Conservation (phyloP, 2,888 invertebrate genomes). For the Acronicta psi region DNA sequence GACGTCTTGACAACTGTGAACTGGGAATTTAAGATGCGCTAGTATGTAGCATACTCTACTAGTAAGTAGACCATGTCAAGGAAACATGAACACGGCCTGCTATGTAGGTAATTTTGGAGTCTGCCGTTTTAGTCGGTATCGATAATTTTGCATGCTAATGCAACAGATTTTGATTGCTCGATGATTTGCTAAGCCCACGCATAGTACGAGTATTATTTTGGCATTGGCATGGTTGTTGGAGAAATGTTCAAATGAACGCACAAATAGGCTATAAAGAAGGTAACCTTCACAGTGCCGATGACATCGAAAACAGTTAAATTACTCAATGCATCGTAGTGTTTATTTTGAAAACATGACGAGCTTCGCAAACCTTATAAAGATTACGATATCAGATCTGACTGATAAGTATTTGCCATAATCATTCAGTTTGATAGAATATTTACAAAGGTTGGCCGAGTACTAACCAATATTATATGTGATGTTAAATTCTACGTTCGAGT, state of each 20-base stretch:
- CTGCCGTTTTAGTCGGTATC: too few species aligned
- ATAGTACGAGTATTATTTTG: slow-evolving; percentile 10
- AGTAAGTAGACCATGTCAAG: too few species aligned
- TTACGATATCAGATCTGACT: slow-evolving; percentile 25
- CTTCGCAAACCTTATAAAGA: slow-evolving; percentile 18
- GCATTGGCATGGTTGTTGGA: slow-evolving; percentile 14
- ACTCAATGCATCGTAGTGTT: slow-evolving; percentile 25
- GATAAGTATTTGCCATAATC: slow-evolving; percentile 37
- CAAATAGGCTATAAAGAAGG: slow-evolving; percentile 28
- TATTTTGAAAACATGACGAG: slow-evolving; percentile 31
- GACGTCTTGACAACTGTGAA: too few species aligned
- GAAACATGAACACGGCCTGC: too few species aligned
- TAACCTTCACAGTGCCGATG: slow-evolving; percentile 25
- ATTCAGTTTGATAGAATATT: slow-evolving; percentile 29
- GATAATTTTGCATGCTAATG: too few species aligned
- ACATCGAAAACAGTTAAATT: slow-evolving; percentile 8
- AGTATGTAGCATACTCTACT: too few species aligned
- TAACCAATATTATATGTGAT: not conserved
- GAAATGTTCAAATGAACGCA: slow-evolving; percentile 21
- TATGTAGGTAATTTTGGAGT: too few species aligned
- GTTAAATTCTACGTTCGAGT: slow-evolving; percentile 2
- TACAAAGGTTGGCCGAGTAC: slow-evolving; percentile 1
- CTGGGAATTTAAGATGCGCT: too few species aligned
- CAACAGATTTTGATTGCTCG: too few species aligned
- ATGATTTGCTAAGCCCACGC: slow-evolving; percentile 3